Percentiles rank a stretch among this genome's conserved stretches.
phyloP scores from a whole-genome alignment of 2,888 invertebrate species.

The Diabrotica balteata region DNA sequence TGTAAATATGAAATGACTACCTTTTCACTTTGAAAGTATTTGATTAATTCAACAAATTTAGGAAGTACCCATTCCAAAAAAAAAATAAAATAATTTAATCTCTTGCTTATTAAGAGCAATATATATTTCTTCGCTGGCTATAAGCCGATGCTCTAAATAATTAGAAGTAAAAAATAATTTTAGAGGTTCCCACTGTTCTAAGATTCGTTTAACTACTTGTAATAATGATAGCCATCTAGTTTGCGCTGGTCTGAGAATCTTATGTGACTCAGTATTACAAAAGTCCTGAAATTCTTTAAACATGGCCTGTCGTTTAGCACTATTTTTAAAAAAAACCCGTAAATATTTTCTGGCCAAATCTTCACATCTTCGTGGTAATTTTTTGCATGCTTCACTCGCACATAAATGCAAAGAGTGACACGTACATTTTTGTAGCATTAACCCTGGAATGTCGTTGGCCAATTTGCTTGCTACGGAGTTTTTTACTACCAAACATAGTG shows the following conservation, averaged over 20 bases:
- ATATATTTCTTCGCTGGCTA: conserved; percentile 12
- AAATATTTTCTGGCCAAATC: too few species aligned
- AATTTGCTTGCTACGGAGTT: too few species aligned
- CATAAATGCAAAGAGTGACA: too few species aligned
- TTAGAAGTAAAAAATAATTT: conserved; percentile 14
- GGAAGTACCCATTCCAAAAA: conserved; percentile 21
- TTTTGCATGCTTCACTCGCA: too few species aligned
- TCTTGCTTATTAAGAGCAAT: conserved; percentile 5
- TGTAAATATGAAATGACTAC: too few species aligned
- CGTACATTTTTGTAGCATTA: too few species aligned
- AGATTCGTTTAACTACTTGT: conserved; percentile 13
- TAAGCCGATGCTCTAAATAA: conserved; percentile 13
- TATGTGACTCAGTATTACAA: too few species aligned
- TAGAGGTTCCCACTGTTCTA: conserved; percentile 18
- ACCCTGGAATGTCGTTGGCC: too few species aligned
- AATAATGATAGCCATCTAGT: conserved; percentile 15
- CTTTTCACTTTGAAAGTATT: too few species aligned
- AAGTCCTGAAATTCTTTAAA: conserved; percentile 13
- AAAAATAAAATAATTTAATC: conserved; percentile 8
- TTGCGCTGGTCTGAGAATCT: conserved; percentile 9
- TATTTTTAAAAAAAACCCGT: conserved; percentile 9
- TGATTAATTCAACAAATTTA: too few species aligned
- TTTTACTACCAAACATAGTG: too few species aligned
- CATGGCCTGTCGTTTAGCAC: conserved; percentile 9
- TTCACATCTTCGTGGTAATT: too few species aligned